Conservation (phyloP, 64 coral and sea anemone genomes). For the Exaiptasia diaphana region DNA sequence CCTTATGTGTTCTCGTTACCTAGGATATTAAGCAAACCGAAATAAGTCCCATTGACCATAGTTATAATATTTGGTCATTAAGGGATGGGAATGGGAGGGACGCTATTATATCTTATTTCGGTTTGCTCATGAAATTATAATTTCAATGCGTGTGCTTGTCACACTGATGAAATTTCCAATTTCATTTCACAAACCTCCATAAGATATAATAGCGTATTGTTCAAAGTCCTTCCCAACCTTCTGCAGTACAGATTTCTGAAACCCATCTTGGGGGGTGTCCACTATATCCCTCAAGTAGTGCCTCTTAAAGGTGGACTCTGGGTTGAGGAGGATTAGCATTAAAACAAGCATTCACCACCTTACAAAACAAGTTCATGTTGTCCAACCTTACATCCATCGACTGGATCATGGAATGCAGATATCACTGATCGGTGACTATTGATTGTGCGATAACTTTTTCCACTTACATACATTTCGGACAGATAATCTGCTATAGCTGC, state of each 20-base stretch:
- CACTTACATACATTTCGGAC: neutral
- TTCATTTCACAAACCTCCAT: no score
- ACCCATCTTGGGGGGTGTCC: neutral
- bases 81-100: conserved; percentile 6
- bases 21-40: conserved; percentile 16
- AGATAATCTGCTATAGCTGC: neutral
- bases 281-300: conserved; percentile 32
- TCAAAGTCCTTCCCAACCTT: conserved; percentile 1
- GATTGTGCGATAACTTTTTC: neutral
- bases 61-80: neutral
- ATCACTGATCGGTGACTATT: neutral
- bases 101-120: conserved; percentile 61
- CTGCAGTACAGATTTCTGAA: neutral
- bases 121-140: conserved; percentile 47
- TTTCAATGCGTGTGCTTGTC: conserved; percentile 54
- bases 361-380: conserved; percentile 30
- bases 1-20: neutral
- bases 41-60: neutral
- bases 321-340: conserved; percentile 28
- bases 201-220: conserved; percentile 44
- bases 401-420: neutral
- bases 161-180: conserved; percentile 54
- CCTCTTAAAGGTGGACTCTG: conserved; percentile 34
- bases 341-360: conserved; percentile 31
- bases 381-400: conserved; percentile 5